Conservation (phyloP, 2,113 vertebrate species). For the zebrafish (Danio rerio) region DNA sequence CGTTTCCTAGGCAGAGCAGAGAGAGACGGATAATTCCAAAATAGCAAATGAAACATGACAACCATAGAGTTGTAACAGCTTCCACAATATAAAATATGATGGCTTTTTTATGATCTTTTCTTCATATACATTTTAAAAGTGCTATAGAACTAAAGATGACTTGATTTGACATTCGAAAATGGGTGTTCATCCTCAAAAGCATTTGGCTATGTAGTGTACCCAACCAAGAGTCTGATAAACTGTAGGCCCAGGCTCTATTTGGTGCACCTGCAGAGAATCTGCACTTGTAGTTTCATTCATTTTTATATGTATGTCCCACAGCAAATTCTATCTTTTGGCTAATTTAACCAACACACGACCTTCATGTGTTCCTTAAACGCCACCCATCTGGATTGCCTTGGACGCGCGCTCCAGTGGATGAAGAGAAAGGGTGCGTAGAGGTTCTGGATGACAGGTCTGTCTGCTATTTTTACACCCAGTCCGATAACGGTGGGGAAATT, state of each 20-base stretch:
- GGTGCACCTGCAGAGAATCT: not conserved
- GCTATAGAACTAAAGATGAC: too few relatives aligned
- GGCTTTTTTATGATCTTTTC: too few relatives aligned
- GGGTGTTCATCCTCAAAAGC: too few relatives aligned
- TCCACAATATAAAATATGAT: too few relatives aligned
- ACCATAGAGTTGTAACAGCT: too few relatives aligned
- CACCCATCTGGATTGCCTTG: slow-evolving; percentile 25
- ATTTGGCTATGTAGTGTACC: not conserved
- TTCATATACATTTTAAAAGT: too few relatives aligned
- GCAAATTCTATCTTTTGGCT: not conserved
- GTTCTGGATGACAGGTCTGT: slow-evolving; percentile 60
- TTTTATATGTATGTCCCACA: too few relatives aligned
- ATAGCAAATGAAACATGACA: too few relatives aligned
- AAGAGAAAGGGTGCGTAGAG: slow-evolving; percentile 13
- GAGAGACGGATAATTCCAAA: too few relatives aligned
- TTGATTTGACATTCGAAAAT: not conserved
- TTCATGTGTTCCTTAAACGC: slow-evolving; percentile 12
- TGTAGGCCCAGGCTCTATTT: not conserved
- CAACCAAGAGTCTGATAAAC: not conserved
- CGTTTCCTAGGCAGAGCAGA: too few relatives aligned
- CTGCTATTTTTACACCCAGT: slow-evolving; percentile 74
- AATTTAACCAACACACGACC: not conserved
- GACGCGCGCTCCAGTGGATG: slow-evolving; percentile 14
- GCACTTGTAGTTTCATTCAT: too few relatives aligned
- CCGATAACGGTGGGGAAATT: slow-evolving; percentile 72